Evolutionary conservation across 2,113 vertebrate species (phyloP).

Genomic region (Zosterops hypoxanthus): DNA sequence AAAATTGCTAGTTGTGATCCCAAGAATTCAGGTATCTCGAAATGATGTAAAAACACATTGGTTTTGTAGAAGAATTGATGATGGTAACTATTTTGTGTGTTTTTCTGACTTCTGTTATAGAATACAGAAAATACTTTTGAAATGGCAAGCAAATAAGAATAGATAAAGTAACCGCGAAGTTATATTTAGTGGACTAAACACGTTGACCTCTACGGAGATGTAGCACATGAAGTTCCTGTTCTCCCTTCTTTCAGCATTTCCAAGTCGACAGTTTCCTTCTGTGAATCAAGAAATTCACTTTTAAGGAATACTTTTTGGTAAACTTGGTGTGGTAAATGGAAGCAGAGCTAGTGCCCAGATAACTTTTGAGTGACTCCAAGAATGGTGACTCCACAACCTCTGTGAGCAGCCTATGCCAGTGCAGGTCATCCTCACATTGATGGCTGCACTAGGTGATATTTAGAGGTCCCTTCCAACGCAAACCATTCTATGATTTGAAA

Average conservation of each 20-base stretch:
- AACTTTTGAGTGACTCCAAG: neutral
- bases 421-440: neutral
- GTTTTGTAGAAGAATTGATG: neutral
- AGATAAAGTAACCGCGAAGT: neutral
- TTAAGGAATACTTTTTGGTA: neutral
- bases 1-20: neutral
- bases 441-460: neutral
- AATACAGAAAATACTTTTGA: neutral
- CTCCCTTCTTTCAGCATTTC: neutral
- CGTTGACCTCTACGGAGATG: fast-evolving
- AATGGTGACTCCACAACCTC: neutral
- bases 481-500: neutral
- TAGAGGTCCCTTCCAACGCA: neutral
- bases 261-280: neutral
- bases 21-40: neutral
- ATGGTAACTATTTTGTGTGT: neutral
- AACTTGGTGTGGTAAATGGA: neutral
- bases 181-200: neutral
- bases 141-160: neutral
- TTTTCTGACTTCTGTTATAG: neutral
- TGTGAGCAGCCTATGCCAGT: neutral
- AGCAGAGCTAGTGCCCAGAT: neutral
- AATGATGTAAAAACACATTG: neutral
- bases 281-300: neutral
- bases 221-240: neutral